Conservation (phyloP, 2,113 vertebrate genomes). For the Sula dactylatra region DNA sequence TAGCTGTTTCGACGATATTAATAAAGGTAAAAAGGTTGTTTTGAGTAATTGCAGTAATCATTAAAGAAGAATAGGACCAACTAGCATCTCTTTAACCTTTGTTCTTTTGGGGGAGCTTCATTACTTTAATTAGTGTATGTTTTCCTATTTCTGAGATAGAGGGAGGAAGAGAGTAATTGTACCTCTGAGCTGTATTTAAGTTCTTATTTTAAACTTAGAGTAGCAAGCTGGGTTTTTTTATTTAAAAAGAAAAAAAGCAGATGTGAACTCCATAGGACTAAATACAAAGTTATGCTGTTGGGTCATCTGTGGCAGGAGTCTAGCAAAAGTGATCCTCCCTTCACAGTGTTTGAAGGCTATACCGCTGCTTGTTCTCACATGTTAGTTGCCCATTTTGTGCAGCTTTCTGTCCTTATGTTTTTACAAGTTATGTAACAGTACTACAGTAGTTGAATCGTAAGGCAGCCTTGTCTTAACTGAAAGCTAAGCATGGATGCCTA, state of each 20-base stretch:
- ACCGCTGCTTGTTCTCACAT: neutral
- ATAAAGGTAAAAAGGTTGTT: constrained; percentile 80
- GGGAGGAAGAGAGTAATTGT: neutral
- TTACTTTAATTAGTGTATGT: neutral
- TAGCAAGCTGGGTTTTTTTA: neutral
- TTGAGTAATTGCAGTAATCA: neutral
- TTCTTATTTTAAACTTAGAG: neutral
- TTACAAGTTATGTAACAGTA: neutral
- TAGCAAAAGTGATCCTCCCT: neutral
- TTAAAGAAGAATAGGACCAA: neutral
- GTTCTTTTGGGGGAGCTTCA: neutral
- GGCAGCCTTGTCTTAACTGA: neutral
- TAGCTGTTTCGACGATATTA: constrained; percentile 86
- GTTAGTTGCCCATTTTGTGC: neutral
- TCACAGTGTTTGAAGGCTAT: neutral
- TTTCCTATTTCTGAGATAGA: neutral
- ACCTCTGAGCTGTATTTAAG: neutral
- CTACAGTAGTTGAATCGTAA: neutral
- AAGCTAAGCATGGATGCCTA: neutral
- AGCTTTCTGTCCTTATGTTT: neutral
- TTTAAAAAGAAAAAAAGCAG: neutral
- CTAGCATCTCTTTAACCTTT: neutral
- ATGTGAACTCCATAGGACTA: neutral
- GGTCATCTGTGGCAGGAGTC: neutral
- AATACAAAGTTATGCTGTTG: neutral